These are phyloP conservation scores for Drosophila histrio DNA, from an alignment of 2,888 invertebrate species.

Conservation along the genomic window DNA sequence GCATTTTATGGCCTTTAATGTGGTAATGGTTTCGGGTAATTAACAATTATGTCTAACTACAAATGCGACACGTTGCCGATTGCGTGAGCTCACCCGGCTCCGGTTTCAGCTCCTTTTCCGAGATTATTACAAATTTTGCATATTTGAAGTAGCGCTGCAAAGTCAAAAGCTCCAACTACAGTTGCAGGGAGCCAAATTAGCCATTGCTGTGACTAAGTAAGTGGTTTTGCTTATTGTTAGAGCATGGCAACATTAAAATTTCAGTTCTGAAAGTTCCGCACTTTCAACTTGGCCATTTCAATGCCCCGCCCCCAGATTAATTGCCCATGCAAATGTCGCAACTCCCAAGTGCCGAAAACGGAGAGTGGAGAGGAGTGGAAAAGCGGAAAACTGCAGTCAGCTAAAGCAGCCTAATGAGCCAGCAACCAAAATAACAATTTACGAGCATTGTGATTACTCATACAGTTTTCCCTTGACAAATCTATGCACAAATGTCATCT, in stretches of 20 bases:
- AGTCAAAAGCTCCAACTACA: constrained; percentile 42
- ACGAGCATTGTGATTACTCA: neutral
- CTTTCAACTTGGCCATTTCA: constrained; percentile 42
- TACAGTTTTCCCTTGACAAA: constrained; percentile 19
- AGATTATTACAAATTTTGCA: constrained; percentile 77
- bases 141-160: constrained; percentile 62
- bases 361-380: neutral
- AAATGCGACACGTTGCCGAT: constrained; percentile 80
- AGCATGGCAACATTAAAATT: constrained; percentile 70
- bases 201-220: constrained; percentile 73
- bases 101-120: neutral
- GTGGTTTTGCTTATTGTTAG: constrained; percentile 73
- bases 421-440: constrained; percentile 16
- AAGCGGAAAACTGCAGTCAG: neutral
- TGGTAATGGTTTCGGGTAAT: constrained; percentile 80
- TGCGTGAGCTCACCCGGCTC: constrained; percentile 50
- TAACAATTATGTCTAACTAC: constrained; percentile 81
- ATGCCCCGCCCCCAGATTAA: constrained; percentile 55
- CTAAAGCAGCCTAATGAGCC: constrained; percentile 21
- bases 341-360: neutral
- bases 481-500: constrained; percentile 11
- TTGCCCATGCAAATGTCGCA: constrained; percentile 68
- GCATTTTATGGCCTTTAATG: constrained; percentile 81
- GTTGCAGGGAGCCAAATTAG: constrained; percentile 62
- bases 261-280: constrained; percentile 53